phyloP scores from a whole-genome alignment of 2,797 vertebrate species.

The Falco rusticolus region DNA sequence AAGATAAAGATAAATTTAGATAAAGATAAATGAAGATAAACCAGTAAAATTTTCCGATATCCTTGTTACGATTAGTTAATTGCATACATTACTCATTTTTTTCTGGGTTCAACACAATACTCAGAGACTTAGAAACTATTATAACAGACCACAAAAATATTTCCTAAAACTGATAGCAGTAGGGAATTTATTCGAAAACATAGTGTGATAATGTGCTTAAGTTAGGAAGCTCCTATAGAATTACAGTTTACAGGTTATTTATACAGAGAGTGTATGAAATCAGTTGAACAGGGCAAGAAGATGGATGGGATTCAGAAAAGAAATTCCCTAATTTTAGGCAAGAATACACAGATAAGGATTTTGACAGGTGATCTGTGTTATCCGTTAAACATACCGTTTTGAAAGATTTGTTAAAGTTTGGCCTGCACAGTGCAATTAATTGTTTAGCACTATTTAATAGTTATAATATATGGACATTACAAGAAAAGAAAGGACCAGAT shows the following conservation, averaged over 20 bases:
- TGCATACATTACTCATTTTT: not conserved
- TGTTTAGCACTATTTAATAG: not conserved
- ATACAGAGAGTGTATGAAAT: not conserved
- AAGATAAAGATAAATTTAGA: no score
- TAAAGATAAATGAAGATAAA: no score
- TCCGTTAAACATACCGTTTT: rapidly evolving
- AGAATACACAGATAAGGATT: not conserved
- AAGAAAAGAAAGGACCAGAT: not conserved
- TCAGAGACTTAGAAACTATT: not conserved
- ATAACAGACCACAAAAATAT: not conserved
- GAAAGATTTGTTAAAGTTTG: not conserved
- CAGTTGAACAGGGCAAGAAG: no score
- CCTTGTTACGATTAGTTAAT: not conserved
- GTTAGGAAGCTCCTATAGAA: not conserved
- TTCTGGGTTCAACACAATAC: not conserved
- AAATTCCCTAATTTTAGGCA: not conserved
- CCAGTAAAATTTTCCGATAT: not conserved
- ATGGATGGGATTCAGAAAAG: not conserved
- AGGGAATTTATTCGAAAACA: not conserved
- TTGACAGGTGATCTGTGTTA: not conserved
- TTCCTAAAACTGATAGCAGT: not conserved
- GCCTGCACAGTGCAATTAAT: not conserved
- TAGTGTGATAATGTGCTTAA: not conserved
- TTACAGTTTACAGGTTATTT: not conserved
- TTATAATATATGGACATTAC: rapidly evolving